Evolutionary conservation across 1,140 invertebrate genomes (phyloP).

Genomic region (Coelopa frigida): DNA sequence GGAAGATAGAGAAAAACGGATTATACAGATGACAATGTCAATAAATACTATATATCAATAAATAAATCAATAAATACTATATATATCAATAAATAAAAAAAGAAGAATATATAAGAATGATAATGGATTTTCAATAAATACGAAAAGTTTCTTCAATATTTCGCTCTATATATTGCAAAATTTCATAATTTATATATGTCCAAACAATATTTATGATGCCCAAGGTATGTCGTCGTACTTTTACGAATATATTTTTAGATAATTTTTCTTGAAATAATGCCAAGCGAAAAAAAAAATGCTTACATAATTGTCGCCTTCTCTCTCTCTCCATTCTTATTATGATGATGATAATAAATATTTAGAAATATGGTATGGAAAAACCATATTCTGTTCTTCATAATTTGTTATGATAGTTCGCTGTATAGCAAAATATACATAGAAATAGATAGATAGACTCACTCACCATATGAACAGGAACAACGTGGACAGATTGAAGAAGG

Average conservation of each 20-base stretch:
- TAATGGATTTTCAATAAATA: neutral
- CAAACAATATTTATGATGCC: too few species aligned
- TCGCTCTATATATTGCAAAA: too few species aligned
- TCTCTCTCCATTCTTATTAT: too few species aligned
- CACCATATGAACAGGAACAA: constrained; percentile 77
- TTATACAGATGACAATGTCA: neutral
- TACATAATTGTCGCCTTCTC: too few species aligned
- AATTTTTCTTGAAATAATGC: too few species aligned
- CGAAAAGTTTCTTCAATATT: neutral
- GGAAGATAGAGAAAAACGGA: neutral
- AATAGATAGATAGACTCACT: constrained; percentile 19
- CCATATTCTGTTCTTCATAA: neutral
- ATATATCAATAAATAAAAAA: neutral
- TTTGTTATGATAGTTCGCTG: too few species aligned
- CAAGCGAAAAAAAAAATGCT: too few species aligned
- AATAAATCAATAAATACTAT: neutral
- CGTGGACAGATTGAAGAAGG: constrained; percentile 74
- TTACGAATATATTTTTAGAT: too few species aligned
- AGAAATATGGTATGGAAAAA: too few species aligned
- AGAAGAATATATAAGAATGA: neutral
- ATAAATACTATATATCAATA: neutral
- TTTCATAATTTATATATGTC: too few species aligned
- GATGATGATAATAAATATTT: too few species aligned
- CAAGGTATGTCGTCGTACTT: too few species aligned
- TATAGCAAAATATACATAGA: neutral